Evolutionary conservation across 1,140 invertebrate genomes (phyloP), one percentile per base, ranked within the genome.

Genomic region (Andrena cerasifolii): DNA sequence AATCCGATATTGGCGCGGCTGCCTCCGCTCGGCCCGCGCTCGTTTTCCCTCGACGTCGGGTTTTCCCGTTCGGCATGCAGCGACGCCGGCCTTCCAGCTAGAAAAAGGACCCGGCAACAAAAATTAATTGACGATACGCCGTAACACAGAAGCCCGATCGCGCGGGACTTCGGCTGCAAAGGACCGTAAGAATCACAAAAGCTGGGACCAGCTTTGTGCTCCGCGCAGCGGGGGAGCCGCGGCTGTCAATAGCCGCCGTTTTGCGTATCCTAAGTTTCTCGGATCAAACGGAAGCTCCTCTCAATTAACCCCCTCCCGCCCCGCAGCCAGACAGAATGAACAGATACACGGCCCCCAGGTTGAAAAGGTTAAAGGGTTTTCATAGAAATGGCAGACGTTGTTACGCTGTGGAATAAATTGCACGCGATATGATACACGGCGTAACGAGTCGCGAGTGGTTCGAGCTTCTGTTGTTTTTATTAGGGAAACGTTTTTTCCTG

Each of bases 1-100:
- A 74, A 68, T 45, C 63, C 63, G 28, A 76, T 76, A 76, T 76
- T 68, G 73, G 53, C 73, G 51, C 10, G 14, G 21, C 28, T 59
- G 63, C 63, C 43, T 76, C 59, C 33, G 6, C 10, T 12, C 40
- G 51, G n/a, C n/a, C 47, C 2, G 45, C 6, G 62, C 24, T 28
- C 59, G 24, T 18, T 65, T 28, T 24, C 28, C 56, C 14, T 3
- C 16, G n/a, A 14, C 31, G 33, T 21, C 28, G 21, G n/a, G n/a
- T 51, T 54, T 66, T 66, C 31, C 12, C 24, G 28, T 56, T 8
- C 26, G 7, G 51, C 24, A 54, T 24, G 53, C 4, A 26, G 31
- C 51, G 14, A 2, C 14, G 28, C 43, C 2, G 14, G n/a, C 24
- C 73, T 58, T n/a, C 65, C 18, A 4, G 5, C 36, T 18, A 16